Conservation (phyloP, 2,888 invertebrate species). For the Carabus problematicus region DNA sequence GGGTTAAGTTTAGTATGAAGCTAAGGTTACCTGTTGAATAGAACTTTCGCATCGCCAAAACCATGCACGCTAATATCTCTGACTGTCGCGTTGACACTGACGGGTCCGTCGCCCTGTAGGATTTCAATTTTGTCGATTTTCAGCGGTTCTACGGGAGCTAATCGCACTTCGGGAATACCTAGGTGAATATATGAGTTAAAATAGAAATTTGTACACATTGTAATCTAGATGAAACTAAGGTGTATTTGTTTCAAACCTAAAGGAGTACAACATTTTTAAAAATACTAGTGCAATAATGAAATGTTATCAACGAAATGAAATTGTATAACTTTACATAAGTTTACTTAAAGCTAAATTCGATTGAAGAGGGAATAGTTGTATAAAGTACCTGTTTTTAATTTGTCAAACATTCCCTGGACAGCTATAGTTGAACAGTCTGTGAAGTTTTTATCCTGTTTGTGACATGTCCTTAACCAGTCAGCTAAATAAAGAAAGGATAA, state of each 20-base stretch:
- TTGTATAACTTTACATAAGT: no score
- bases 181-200: constrained; percentile 28
- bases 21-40: constrained; percentile 65
- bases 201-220: background rate
- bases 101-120: constrained; percentile 70
- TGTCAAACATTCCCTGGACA: constrained; percentile 72
- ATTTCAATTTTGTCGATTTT: constrained; percentile 69
- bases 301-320: no score
- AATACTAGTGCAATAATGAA: no score
- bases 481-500: constrained; percentile 62
- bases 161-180: constrained; percentile 66
- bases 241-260: constrained; percentile 1
- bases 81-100: constrained; percentile 73
- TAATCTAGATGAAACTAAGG: background rate
- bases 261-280: constrained; percentile 1
- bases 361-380: no score
- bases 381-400: constrained; percentile 62
- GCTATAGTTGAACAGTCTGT: constrained; percentile 72
- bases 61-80: constrained; percentile 71
- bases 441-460: constrained; percentile 67
- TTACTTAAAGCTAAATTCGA: no score
- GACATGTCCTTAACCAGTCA: constrained; percentile 72
- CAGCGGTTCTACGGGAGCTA: constrained; percentile 71
- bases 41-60: constrained; percentile 68
- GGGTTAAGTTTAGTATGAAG: no score